Base-by-base conservation (phyloP, 2,888 invertebrate genomes). In the Dasysyrphus albostriatus region DNA sequence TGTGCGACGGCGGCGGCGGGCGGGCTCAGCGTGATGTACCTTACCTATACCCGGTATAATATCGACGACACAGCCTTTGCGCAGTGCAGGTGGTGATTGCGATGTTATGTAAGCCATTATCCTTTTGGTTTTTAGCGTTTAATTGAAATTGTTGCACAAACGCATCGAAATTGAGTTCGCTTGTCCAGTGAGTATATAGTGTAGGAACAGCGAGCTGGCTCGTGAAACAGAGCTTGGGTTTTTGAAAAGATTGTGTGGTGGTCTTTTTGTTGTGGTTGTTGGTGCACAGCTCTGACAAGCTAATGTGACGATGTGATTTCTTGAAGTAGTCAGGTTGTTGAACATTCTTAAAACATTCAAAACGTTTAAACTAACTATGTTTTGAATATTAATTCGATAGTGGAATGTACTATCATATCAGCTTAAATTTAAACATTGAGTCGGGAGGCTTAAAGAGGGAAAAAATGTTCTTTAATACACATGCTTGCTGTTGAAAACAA, bases 121-220 rank as follows among this genome's bases (percentile, higher is more conserved):
- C 85, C 85, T 85, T 82, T 85, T 67, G 56, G 82, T 70, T 85
- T 67, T 82, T 65, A 58, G 65, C 69, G 76, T 85, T 78, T 85
- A 81, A 81, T 85, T 85, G 84, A 85, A 85, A 85, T 81, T 77
- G 84, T 77, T 81, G 67, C 81, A 73, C 54, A 85, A 85, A 81
- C 81, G 81, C 76, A 77, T 81, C 76, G 81, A 84, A 72, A 84
- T 76, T 76, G 76, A 81, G 76, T 77, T 81, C 84, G 77, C 84
- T 85, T 81, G 81, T 84, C 65, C 59, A 12, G 44, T 69, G 54
- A 7, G 24, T 24, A 67, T 56, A 61, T 3, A 37, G 32, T 47
- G 73, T 54, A 54, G 54, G 34, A 61, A 59, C 39, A 74, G 49
- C 19, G n/a, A 39, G 24, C 42, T 67, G 58, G 34, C 54, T 44